Evolutionary conservation across 2,797 vertebrate species (phyloP).

Genomic region (Centropyge bicolor): DNA sequence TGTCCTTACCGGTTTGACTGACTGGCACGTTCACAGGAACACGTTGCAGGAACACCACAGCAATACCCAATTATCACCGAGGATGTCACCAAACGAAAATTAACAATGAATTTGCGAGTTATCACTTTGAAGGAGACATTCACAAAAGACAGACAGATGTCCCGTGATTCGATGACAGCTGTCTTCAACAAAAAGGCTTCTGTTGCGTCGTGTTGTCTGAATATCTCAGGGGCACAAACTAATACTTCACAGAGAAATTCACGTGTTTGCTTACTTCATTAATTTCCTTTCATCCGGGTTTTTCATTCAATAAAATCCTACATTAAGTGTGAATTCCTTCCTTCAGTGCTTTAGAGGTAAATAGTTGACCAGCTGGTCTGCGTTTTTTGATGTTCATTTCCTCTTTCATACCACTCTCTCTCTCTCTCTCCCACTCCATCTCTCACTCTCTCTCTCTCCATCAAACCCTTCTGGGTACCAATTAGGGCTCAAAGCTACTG

Average conservation of each 20-base stretch:
- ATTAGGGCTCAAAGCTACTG: conserved; percentile 95
- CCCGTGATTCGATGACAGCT: conserved; percentile 46
- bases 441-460: conserved; percentile 65
- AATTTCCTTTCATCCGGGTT: conserved; percentile 36
- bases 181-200: conserved; percentile 32
- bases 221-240: conserved; percentile 49
- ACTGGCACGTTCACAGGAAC: conserved; percentile 18
- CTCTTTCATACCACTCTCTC: conserved; percentile 77
- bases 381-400: conserved; percentile 82
- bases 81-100: conserved; percentile 41
- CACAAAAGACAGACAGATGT: conserved; percentile 17
- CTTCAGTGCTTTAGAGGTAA: conserved; percentile 60
- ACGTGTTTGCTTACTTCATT: conserved; percentile 42
- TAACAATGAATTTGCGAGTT: conserved; percentile 35
- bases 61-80: conserved; percentile 32
- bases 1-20: conserved; percentile 13
- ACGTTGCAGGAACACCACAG: conserved; percentile 11
- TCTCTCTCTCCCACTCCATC: conserved; percentile 56
- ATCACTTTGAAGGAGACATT: conserved; percentile 27
- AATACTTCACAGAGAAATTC: conserved; percentile 37
- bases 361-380: conserved; percentile 82
- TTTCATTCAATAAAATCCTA: conserved; percentile 47
- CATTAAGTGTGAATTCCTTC: conserved; percentile 50
- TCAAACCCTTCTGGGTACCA: conserved; percentile 95
- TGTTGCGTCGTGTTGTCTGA: conserved; percentile 32